Conservation (phyloP, 2,888 invertebrate species). For the Lingula anatina region DNA sequence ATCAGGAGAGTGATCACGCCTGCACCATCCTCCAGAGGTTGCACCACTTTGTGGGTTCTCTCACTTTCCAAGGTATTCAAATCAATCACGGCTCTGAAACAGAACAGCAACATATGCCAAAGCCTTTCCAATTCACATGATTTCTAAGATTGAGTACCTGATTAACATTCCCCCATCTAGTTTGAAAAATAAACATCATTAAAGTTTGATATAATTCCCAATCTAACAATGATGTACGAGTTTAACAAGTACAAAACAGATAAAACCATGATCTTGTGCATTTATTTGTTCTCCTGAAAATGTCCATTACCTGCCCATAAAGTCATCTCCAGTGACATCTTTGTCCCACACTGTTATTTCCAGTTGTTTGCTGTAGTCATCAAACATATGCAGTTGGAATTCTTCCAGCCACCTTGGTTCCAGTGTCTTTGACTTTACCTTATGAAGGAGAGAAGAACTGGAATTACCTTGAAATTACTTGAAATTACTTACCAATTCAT, state of each 20-base stretch:
- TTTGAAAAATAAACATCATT: background rate
- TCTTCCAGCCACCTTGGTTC: slow-evolving; percentile 94
- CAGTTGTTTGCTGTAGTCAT: slow-evolving; percentile 84
- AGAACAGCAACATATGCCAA: background rate
- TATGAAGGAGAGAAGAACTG: slow-evolving; percentile 9
- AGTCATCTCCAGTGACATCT: slow-evolving; percentile 77
- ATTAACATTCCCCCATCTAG: background rate
- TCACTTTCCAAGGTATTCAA: slow-evolving; percentile 79
- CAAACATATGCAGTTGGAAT: slow-evolving; percentile 93
- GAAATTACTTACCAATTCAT: background rate
- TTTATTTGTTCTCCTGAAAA: too few relatives aligned
- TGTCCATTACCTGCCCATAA: slow-evolving; percentile 81
- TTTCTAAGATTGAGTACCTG: background rate
- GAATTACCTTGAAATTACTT: background rate
- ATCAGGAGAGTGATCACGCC: slow-evolving; percentile 77
- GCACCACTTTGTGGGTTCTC: slow-evolving; percentile 84
- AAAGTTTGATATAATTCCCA: background rate
- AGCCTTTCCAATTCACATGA: background rate
- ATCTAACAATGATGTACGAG: too few relatives aligned
- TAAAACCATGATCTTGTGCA: too few relatives aligned
- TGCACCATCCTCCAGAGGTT: slow-evolving; percentile 82
- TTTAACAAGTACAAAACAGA: too few relatives aligned
- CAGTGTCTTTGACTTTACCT: slow-evolving; percentile 67
- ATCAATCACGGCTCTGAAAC: slow-evolving; percentile 74
- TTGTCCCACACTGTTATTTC: slow-evolving; percentile 91